Conservation (phyloP, 2,888 invertebrate genomes). For the Ochropleura leucogaster region DNA sequence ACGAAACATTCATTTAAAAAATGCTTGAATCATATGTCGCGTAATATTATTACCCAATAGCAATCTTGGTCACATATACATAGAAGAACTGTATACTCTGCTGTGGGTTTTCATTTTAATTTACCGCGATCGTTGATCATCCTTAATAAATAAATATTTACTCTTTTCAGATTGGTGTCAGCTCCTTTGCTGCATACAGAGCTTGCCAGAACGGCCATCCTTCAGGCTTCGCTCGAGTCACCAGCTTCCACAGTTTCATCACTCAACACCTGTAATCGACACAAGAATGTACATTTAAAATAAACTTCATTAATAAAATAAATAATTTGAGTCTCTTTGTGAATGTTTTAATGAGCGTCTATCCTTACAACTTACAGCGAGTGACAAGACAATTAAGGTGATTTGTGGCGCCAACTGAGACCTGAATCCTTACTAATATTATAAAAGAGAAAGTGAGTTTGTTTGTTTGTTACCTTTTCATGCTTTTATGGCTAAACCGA, state of each 20-base stretch:
- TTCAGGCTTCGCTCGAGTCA: conserved; percentile 78
- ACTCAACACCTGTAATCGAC: conserved; percentile 65
- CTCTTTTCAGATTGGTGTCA: conserved; percentile 29
- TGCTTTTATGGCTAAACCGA: no score
- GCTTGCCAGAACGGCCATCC: conserved; percentile 78
- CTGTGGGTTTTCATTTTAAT: neutral
- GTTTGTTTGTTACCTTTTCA: no score
- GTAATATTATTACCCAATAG: neutral
- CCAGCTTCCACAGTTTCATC: conserved; percentile 76
- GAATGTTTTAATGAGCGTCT: neutral
- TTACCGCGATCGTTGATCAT: neutral
- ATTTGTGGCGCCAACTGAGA: no score
- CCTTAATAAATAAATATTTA: neutral
- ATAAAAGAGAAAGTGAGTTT: no score
- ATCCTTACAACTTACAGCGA: neutral
- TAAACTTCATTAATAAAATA: conserved; percentile 7
- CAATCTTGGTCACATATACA: neutral
- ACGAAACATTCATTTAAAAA: neutral
- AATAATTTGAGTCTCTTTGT: neutral
- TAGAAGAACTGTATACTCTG: no score
- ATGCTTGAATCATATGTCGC: neutral
- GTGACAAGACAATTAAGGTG: no score
- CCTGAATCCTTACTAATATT: no score
- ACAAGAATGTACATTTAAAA: neutral
- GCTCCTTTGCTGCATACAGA: conserved; percentile 15